Evolutionary conservation across 2,888 invertebrate species (phyloP).

Genomic region (Agrochola circellaris): DNA sequence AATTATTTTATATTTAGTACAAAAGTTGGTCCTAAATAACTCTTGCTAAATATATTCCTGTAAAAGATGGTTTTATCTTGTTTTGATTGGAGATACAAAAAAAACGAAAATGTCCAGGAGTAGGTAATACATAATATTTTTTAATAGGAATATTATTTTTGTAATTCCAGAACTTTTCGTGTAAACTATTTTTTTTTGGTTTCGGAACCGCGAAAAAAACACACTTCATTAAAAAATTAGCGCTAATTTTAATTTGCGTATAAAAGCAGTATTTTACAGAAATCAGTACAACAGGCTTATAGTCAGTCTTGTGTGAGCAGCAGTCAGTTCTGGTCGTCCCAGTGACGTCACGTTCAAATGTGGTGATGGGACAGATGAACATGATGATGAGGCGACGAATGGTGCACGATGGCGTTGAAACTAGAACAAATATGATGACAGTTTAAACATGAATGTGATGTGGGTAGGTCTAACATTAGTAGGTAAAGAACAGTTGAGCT

Average conservation of each 20-base stretch:
- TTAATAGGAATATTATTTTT: too few species aligned
- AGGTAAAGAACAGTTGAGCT: neutral
- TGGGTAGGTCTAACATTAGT: neutral
- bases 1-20: neutral
- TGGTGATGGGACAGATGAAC: conserved; percentile 86
- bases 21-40: neutral
- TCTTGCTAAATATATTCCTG: neutral
- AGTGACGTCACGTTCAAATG: conserved; percentile 66
- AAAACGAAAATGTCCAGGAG: too few species aligned
- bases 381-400: conserved; percentile 89
- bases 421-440: conserved; percentile 77
- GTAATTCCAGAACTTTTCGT: neutral
- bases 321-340: conserved; percentile 21
- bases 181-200: neutral
- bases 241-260: conserved; percentile 62
- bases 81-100: neutral
- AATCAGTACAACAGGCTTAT: conserved; percentile 43
- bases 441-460: neutral
- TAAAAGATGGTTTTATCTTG: neutral
- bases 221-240: conserved; percentile 36
- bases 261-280: conserved; percentile 40
- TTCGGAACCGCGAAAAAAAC: neutral
- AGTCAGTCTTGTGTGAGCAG: conserved; percentile 51
- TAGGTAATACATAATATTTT: too few species aligned
- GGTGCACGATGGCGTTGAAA: conserved; percentile 91